A percentile compares a stretch with the other conserved stretches of the same genome.
Conservation (phyloP, 2,797 vertebrate species). For the Lithobates pipiens region DNA sequence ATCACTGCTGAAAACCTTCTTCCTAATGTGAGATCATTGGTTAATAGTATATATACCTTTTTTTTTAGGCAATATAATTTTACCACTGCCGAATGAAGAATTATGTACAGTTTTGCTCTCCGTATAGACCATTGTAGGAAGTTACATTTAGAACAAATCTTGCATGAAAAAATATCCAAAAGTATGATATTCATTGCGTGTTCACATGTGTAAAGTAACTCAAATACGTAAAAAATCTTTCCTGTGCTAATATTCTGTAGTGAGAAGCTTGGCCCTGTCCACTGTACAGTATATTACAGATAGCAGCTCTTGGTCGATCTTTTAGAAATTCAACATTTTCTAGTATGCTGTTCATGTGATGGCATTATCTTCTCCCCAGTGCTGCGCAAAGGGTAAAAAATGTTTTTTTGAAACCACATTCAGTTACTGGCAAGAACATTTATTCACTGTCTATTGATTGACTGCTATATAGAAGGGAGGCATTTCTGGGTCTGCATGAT, state of each 20-base stretch:
- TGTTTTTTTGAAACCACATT: no score
- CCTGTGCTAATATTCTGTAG: not conserved
- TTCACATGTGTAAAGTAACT: no score
- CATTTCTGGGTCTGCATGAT: no score
- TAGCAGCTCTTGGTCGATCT: no score
- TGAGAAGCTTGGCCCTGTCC: not conserved
- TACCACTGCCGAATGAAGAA: not conserved
- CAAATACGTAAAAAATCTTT: not conserved
- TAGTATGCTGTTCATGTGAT: no score
- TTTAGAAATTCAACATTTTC: no score
- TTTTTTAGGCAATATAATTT: not conserved
- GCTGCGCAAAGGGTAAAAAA: no score
- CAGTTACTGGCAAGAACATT: no score
- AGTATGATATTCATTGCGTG: not conserved
- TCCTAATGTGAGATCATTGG: not conserved
- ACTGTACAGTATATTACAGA: no score
- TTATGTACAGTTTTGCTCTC: not conserved
- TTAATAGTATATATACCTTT: not conserved
- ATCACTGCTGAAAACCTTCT: slow-evolving; percentile 53
- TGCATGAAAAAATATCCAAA: not conserved
- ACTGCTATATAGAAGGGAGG: no score
- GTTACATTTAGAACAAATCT: slow-evolving; percentile 47
- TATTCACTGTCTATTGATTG: no score
- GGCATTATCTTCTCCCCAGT: no score
- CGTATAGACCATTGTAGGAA: not conserved